Conservation (phyloP, 2,888 invertebrate genomes). For the Nebria brevicollis region DNA sequence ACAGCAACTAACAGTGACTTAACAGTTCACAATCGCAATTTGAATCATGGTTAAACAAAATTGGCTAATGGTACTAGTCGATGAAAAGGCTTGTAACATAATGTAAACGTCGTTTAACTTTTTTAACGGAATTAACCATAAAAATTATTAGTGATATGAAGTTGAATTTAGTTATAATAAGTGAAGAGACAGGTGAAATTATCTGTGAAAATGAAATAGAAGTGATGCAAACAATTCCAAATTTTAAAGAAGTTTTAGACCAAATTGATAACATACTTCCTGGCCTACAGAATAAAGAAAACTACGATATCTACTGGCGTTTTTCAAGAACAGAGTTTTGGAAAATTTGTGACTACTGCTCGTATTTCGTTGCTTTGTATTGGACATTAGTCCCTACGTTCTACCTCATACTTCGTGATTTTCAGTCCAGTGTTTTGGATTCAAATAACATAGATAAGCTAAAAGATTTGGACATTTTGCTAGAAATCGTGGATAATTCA, state of each 20-base stretch:
- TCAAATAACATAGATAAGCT: not conserved
- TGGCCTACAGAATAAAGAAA: not conserved
- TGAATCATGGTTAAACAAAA: not conserved
- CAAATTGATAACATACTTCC: not conserved
- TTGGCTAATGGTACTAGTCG: not conserved
- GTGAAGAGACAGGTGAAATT: not conserved
- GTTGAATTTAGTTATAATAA: not conserved
- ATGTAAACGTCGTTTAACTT: not conserved
- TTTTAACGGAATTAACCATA: not conserved
- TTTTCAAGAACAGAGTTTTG: not conserved
- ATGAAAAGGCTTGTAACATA: not conserved
- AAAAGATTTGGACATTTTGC: not conserved
- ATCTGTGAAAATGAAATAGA: not conserved
- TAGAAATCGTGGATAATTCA: not conserved
- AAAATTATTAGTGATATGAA: not conserved
- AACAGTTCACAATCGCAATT: not conserved
- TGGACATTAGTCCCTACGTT: not conserved
- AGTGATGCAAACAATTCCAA: not conserved
- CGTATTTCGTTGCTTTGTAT: not conserved
- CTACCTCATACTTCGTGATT: not conserved
- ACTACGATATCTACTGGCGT: not conserved
- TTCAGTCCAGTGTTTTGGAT: not conserved
- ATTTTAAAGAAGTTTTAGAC: not conserved
- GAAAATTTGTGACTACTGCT: not conserved
- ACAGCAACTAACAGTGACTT: not conserved